Percentiles rank a stretch among this genome's conserved stretches.
Evolutionary conservation across 1,140 invertebrate species (phyloP).

Genomic region (Drosophila paulistorum): DNA sequence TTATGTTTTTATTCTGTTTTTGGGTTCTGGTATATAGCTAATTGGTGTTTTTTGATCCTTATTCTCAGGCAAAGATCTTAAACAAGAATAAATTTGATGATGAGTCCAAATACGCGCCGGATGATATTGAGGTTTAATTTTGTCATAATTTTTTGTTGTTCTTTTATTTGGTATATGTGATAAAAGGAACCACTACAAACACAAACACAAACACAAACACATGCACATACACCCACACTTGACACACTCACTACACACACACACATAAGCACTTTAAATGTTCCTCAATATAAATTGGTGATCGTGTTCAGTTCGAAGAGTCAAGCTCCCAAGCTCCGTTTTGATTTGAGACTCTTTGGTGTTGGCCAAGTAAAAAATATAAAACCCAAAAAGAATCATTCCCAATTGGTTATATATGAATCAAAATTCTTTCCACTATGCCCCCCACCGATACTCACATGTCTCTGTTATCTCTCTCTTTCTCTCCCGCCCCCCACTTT

Average conservation of each 20-base stretch:
- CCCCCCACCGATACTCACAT: conserved; percentile 31
- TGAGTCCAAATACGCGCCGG: conserved; percentile 75
- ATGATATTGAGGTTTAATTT: conserved; percentile 80
- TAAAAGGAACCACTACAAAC: conserved; percentile 13
- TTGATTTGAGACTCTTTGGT: conserved; percentile 38
- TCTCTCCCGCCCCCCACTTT: conserved; percentile 5
- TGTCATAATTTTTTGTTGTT: conserved; percentile 48
- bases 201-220: too few species aligned
- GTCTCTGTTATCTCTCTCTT: conserved; percentile 47
- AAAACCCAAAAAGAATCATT: conserved; percentile 17
- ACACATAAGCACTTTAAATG: conserved; percentile 40
- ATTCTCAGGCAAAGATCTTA: conserved; percentile 68
- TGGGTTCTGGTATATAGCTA: conserved; percentile 28
- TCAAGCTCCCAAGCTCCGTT: conserved; percentile 1
- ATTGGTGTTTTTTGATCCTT: conserved; percentile 48
- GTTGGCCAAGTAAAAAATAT: conserved; percentile 31
- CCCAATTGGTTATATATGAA: neutral
- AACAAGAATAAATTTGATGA: conserved; percentile 69
- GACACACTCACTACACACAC: neutral
- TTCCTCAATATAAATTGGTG: conserved; percentile 39
- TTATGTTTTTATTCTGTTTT: neutral
- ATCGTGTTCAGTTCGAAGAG: conserved; percentile 27
- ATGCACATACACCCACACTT: conserved; percentile 14
- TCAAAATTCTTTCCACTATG: neutral
- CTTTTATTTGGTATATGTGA: conserved; percentile 16